phyloP scores from a whole-genome alignment of 2,797 vertebrate species.

The Mus caroli region DNA sequence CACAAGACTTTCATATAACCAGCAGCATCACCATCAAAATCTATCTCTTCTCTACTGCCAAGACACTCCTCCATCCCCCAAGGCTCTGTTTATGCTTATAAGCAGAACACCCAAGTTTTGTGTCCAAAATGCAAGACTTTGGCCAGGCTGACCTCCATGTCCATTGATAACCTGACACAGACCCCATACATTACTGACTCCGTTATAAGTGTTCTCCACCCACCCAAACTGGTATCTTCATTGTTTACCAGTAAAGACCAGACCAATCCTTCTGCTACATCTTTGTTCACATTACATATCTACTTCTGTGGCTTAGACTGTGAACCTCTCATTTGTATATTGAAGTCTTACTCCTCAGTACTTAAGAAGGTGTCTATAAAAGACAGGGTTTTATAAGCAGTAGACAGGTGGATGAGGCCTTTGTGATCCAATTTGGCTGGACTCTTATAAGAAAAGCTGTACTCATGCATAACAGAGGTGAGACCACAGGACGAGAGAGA shows the following conservation, averaged over 20 bases:
- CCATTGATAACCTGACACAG: not conserved
- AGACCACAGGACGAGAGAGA: not conserved
- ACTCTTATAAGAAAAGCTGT: not conserved
- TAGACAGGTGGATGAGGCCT: not conserved
- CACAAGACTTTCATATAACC: not conserved
- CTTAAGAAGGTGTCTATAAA: not conserved
- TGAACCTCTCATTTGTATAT: no score
- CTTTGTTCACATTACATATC: not conserved
- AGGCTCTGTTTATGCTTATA: not conserved
- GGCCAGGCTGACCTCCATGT: not conserved
- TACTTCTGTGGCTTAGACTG: not conserved
- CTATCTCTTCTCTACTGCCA: not conserved
- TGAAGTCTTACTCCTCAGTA: not conserved
- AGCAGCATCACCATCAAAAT: not conserved
- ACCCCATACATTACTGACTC: not conserved
- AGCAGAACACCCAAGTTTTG: not conserved
- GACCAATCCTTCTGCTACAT: not conserved
- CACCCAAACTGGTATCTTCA: not conserved
- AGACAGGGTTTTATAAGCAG: not conserved
- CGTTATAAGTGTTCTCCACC: not conserved
- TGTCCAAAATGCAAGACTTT: not conserved
- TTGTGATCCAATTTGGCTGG: not conserved
- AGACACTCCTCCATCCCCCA: not conserved
- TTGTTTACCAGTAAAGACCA: not conserved
- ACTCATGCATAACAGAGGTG: not conserved